Evolutionary conservation across 2,113 vertebrate genomes (phyloP).

Genomic region (Phyllostomus hastatus): DNA sequence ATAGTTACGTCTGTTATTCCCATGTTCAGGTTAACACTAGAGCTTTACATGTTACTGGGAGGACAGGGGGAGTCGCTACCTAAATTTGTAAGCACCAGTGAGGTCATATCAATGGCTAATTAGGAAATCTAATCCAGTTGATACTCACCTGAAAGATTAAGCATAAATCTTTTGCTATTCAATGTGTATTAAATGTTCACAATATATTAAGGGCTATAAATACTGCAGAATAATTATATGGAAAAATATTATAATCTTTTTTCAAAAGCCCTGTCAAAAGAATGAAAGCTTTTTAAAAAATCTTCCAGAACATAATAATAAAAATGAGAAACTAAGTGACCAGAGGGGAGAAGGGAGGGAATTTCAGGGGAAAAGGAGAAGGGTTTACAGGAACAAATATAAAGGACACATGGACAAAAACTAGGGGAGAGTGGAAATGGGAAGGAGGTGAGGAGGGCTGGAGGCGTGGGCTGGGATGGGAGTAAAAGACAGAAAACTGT

Average conservation of each 20-base stretch:
- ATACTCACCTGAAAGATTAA: slow-evolving; percentile 3
- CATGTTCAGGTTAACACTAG: not conserved
- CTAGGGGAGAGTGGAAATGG: too few species aligned
- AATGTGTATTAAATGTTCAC: not conserved
- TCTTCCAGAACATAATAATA: not conserved
- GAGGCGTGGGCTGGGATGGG: too few species aligned
- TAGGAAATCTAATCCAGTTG: slow-evolving; percentile 20
- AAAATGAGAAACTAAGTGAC: slow-evolving; percentile 15
- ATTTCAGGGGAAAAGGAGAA: too few species aligned
- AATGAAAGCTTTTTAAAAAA: not conserved
- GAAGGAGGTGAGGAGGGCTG: too few species aligned
- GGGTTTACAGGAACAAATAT: too few species aligned
- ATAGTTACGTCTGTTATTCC: not conserved
- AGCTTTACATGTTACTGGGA: not conserved
- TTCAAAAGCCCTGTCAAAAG: not conserved
- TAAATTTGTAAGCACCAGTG: slow-evolving; percentile 9
- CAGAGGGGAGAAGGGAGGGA: too few species aligned
- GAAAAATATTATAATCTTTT: not conserved
- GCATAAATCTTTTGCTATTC: slow-evolving; percentile 36
- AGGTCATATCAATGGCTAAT: slow-evolving; percentile 37
- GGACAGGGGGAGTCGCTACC: not conserved
- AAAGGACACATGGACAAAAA: too few species aligned
- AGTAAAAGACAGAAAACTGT: too few species aligned
- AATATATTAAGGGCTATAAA: not conserved
- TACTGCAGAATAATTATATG: not conserved